Evolutionary conservation across 53 echinoderm and acorn worm species (phyloP), one percentile per base, ranked within the genome.

Genomic region (Temnopleurus reevesii): DNA sequence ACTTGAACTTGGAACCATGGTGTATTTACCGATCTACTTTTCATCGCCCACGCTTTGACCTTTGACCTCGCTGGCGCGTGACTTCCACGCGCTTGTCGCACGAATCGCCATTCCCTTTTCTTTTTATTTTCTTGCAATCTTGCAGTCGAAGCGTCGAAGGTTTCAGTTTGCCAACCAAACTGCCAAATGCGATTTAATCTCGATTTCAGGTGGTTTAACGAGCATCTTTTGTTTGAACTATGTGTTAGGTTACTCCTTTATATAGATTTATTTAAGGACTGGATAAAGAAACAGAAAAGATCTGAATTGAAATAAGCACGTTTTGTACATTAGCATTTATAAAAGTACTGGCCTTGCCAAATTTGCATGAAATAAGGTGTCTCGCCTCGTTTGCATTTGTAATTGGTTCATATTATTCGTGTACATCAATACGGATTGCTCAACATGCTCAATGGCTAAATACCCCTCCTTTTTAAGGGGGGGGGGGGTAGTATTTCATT

Each of bases 61-160:
- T 55, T 55, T 83, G 34, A 55, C 54, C 83, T 55, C 23, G 1
- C 17, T 10, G 47, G 83, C 55, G 83, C 55, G 55, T 83, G 55
- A 53, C 55, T 55, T 35, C 55, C 83, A 83, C 83, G 83, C 83
- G 55, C 83, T 53, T 35, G 54, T 30, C 83, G 83, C 27, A 55
- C 83, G 83, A 53, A 83, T 51, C 30, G 23, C 6, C 24, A 24
- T 12, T 23, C 8, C 8, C 76, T n/a, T 38, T 12, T 41, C 23
- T 76, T 8, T 76, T 23, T 18, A 41, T 77, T 44, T 77, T 23
- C 45, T 31, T 24, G 13, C 43, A 29, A 46, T 49, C 26, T 49
- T 80, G 15, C 24, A 80, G 80, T 80, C 1, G 8, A 80, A 17
- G 26, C 47, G 28, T 80, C 47, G 47, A 49, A 46, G 47, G 35